phyloP scores from a whole-genome alignment of 2,888 invertebrate species.

The Thecocarcelia acutangulata region DNA sequence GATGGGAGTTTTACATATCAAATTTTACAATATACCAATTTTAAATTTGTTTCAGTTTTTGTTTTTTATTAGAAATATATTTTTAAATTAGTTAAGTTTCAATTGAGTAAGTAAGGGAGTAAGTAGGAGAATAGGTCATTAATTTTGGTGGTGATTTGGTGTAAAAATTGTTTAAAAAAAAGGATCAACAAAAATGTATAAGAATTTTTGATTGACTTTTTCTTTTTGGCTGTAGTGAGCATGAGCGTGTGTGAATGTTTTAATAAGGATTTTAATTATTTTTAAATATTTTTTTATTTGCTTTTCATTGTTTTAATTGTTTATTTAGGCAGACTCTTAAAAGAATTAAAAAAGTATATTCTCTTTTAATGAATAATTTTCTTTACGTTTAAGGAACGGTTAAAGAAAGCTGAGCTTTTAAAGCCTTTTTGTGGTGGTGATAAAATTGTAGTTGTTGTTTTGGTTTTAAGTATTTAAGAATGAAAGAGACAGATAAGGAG shows the following conservation, averaged over 20 bases:
- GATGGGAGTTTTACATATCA: slow-evolving; percentile 26
- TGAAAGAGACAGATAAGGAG: slow-evolving; percentile 68
- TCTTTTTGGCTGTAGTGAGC: slow-evolving; percentile 77
- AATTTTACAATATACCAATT: slow-evolving; percentile 57
- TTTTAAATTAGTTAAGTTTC: slow-evolving; percentile 18
- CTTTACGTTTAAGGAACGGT: slow-evolving; percentile 51
- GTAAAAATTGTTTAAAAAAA: slow-evolving; percentile 30
- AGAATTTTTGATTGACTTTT: slow-evolving; percentile 28
- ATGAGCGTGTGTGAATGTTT: slow-evolving; percentile 83
- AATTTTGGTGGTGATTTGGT: slow-evolving; percentile 48
- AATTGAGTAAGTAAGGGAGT: slow-evolving; percentile 33
- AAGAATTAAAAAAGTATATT: slow-evolving; percentile 23
- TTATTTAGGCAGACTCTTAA: slow-evolving; percentile 61
- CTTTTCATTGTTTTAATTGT: slow-evolving; percentile 62
- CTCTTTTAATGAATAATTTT: slow-evolving; percentile 37
- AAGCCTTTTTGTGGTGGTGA: slow-evolving; percentile 42
- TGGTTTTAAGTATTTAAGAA: slow-evolving; percentile 40
- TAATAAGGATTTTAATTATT: slow-evolving; percentile 70
- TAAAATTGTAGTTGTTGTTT: slow-evolving; percentile 45
- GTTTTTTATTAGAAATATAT: slow-evolving; percentile 28
- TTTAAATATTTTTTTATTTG: slow-evolving; percentile 67
- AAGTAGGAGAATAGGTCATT: slow-evolving; percentile 50
- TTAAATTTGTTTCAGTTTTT: slow-evolving; percentile 23
- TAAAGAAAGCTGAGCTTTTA: slow-evolving; percentile 53
- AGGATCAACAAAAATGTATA: slow-evolving; percentile 17